Evolutionary conservation across 1,140 invertebrate genomes (phyloP).

Genomic region (Drosophila watanabei): DNA sequence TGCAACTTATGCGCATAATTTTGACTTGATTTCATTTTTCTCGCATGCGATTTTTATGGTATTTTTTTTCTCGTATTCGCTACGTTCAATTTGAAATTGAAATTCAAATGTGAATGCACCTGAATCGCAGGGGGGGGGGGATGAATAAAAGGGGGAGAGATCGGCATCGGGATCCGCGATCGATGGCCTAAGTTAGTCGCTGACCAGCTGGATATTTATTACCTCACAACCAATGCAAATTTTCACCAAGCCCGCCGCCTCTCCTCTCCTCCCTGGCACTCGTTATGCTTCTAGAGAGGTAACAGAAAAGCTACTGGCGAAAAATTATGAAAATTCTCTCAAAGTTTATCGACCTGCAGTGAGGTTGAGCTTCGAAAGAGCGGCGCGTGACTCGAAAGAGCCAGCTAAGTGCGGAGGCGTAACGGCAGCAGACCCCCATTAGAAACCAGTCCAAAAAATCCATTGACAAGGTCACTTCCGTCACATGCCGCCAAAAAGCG

Average conservation of each 20-base stretch:
- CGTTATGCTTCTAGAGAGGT: constrained; percentile 8
- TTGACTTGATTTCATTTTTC: constrained; percentile 83
- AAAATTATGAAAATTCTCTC: constrained; percentile 61
- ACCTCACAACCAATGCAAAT: constrained; percentile 78
- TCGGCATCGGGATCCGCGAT: constrained; percentile 51
- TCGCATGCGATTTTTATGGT: constrained; percentile 70
- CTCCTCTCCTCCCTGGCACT: background rate
- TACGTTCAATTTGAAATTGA: constrained; percentile 80
- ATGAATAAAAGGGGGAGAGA: background rate
- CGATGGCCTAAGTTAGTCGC: constrained; percentile 56
- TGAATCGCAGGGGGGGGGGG: constrained; percentile 26
- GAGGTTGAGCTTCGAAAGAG: constrained; percentile 46
- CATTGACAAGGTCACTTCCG: constrained; percentile 81
- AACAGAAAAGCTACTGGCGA: constrained; percentile 33
- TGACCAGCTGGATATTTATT: constrained; percentile 79
- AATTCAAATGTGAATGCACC: constrained; percentile 63
- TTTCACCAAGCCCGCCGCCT: constrained; percentile 23
- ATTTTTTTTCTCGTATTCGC: constrained; percentile 35
- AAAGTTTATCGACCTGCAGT: constrained; percentile 60
- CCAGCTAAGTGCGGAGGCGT: constrained; percentile 6
- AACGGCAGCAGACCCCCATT: constrained; percentile 29
- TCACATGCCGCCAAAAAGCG: constrained; percentile 42
- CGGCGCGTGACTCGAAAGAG: constrained; percentile 41
- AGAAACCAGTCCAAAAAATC: constrained; percentile 57
- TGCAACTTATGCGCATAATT: constrained; percentile 81